Base-by-base conservation (phyloP, 1,140 invertebrate genomes). In the Drosophila serrata region DNA sequence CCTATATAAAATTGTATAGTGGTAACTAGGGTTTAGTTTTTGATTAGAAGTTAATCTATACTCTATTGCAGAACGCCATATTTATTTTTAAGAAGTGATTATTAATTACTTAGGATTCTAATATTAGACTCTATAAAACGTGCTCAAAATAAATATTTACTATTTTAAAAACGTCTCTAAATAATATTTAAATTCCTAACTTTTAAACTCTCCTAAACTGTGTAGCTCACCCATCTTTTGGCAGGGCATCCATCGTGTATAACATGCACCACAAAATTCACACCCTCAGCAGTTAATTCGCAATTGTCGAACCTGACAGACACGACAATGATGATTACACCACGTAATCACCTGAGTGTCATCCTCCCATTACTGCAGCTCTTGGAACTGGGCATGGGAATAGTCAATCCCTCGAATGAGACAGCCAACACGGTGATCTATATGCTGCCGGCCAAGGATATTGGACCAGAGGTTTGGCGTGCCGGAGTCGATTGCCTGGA, bases 401-500 rank as follows among this genome's bases (percentile, higher is more conserved):
- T 92, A 29, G 82, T 92, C 6, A 92, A 87, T 75, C 90, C 81
- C 3, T 37, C 79, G 11, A 82, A 90, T 39, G 77, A 91, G 7
- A 75, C 91, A 3, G 84, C 85, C 48, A 79, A 81, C 51, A 80
- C 75, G 57, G 85, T 91, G 27, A 87, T 92, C 31, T 90, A 90
- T 53, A 78, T 92, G 75, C 61, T 81, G 39, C 75, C 79, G 4
- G 68, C 56, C 8, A 79, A 76, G 51, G 82, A 84, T 8, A 29
- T 90, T 15, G 90, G 82, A 2, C 73, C 82, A 1, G 53, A 79
- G 7, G 69, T 80, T 0, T 90, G 82, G 85, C 49, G 65, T 13
- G 81, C 79, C 1, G 92, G 92, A 9, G 74, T 90, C 9, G 73
- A 92, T 4, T 93, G 92, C 49, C 63, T 93, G 33, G 81, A 92